Percentiles rank a stretch among this genome's conserved stretches.
Conservation (phyloP, 2,797 vertebrate species). For the Anisognathus igniventris region DNA sequence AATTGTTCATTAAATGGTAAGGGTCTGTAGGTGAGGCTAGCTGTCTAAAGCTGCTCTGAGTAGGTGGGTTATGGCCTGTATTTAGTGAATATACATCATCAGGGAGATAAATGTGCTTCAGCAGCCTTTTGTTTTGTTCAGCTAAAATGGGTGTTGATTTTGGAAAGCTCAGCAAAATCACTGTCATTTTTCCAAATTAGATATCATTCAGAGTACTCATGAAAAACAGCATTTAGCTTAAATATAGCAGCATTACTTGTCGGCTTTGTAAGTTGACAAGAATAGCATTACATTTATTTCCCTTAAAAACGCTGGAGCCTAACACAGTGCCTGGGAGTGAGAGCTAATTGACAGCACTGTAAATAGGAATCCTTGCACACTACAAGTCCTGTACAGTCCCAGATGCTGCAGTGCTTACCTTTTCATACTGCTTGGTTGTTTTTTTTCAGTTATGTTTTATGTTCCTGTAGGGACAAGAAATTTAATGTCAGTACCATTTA, state of each 20-base stretch:
- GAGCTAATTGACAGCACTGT: background rate
- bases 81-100: conserved; percentile 73
- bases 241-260: conserved; percentile 48
- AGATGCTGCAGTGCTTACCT: background rate
- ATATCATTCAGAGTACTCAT: conserved; percentile 23
- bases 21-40: conserved; percentile 39
- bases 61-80: conserved; percentile 63
- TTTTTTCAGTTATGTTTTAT: background rate
- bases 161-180: conserved; percentile 49
- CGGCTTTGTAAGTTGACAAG: conserved; percentile 20
- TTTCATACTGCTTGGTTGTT: background rate
- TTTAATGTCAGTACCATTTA: background rate
- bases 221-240: conserved; percentile 28
- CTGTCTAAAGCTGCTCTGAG: conserved; percentile 41
- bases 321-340: background rate
- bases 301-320: background rate
- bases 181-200: conserved; percentile 37
- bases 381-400: background rate
- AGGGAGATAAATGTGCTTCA: conserved; percentile 41
- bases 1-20: conserved; percentile 67
- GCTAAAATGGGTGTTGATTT: conserved; percentile 57
- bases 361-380: background rate
- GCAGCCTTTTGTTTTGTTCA: conserved; percentile 52
- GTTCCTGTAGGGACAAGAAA: background rate
- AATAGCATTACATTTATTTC: conserved; percentile 37